Percentiles rank a stretch among this genome's conserved stretches.
phyloP scores from a whole-genome alignment of 2,113 vertebrate species.

The Lasiurus borealis region DNA sequence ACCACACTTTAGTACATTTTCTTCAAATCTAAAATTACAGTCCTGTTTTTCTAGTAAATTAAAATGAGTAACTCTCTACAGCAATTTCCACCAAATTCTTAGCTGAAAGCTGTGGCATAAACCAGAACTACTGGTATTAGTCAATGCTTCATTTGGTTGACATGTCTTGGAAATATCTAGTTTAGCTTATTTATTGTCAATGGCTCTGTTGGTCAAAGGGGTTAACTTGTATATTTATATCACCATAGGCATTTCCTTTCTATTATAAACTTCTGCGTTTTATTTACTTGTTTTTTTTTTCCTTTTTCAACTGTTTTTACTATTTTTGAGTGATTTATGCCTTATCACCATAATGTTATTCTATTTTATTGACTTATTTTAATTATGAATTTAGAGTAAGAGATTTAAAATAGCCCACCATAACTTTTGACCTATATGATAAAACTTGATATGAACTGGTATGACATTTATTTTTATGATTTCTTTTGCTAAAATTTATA shows the following conservation, averaged over 20 bases:
- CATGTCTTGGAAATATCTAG: conserved; percentile 6
- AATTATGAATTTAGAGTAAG: not conserved
- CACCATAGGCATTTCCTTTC: not conserved
- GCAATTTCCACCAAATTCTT: not conserved
- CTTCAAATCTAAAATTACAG: not conserved
- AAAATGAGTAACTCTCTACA: conserved; percentile 44
- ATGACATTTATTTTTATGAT: conserved; percentile 1
- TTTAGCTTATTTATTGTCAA: conserved; percentile 8
- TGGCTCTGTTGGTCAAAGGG: not conserved
- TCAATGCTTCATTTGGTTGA: not conserved
- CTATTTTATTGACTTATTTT: conserved; percentile 51
- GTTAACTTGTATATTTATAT: not conserved
- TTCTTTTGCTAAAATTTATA: conserved; percentile 47
- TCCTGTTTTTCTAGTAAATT: not conserved
- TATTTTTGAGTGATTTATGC: conserved; percentile 42
- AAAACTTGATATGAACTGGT: not conserved
- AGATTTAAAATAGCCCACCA: not conserved
- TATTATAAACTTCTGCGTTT: not conserved
- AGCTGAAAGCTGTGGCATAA: not conserved
- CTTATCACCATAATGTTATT: not conserved
- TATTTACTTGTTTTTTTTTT: not conserved
- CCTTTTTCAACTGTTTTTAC: not conserved
- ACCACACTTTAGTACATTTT: not conserved
- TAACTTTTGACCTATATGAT: not conserved
- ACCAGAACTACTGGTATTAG: not conserved